Conservation (phyloP, 2,797 vertebrate genomes). For the Megalops cyprinoides region DNA sequence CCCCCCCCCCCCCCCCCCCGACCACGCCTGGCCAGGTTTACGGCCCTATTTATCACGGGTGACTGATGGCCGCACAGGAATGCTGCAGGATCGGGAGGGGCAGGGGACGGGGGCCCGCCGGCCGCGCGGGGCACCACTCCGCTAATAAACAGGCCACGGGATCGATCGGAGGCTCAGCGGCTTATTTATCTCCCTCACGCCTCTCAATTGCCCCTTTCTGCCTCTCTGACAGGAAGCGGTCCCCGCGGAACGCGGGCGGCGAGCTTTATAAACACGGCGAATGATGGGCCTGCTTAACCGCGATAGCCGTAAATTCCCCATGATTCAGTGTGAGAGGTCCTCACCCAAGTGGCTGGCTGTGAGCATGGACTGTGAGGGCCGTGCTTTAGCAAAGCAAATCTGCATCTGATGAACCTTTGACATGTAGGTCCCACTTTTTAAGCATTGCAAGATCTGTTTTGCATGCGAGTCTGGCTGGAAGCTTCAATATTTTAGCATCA, state of each 20-base stretch:
- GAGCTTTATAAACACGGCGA: not conserved
- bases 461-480: too few species aligned
- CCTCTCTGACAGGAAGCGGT: constrained; percentile 24
- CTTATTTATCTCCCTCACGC: constrained; percentile 44
- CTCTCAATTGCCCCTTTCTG: constrained; percentile 48
- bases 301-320: too few species aligned
- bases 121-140: constrained; percentile 35
- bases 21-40: not conserved
- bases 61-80: constrained; percentile 42
- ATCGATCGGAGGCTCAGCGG: constrained; percentile 37
- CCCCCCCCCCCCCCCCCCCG: not conserved
- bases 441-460: too few species aligned
- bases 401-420: too few species aligned
- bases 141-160: constrained; percentile 46
- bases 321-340: too few species aligned
- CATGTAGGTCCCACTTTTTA: too few species aligned
- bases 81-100: constrained; percentile 41
- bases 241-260: not conserved
- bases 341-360: too few species aligned
- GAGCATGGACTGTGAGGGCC: too few species aligned
- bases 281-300: not conserved
- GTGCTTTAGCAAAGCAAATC: too few species aligned
- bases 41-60: not conserved
- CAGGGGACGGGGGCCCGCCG: constrained; percentile 41
- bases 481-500: too few species aligned